Conservation (phyloP, 1,140 invertebrate species). For the Drosophila sp. region DNA sequence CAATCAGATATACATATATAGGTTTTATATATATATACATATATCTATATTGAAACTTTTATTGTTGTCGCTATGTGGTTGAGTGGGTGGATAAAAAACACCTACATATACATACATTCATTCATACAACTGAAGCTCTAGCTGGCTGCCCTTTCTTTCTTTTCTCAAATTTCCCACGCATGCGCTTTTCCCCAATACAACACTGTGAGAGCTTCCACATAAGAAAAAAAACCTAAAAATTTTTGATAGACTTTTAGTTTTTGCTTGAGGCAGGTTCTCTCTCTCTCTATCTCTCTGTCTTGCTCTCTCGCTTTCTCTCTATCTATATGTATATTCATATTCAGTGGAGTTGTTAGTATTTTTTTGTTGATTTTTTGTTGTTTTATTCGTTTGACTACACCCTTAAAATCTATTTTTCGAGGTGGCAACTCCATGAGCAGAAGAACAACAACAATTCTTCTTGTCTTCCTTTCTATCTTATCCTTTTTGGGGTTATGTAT, state of each 20-base stretch:
- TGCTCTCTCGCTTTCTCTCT: neutral
- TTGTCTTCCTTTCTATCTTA: neutral
- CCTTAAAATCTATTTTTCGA: conserved; percentile 5
- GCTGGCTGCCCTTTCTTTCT: conserved; percentile 14
- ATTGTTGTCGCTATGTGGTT: conserved; percentile 41
- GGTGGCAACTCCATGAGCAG: conserved; percentile 33
- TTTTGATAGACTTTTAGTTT: conserved; percentile 74
- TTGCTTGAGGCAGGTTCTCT: conserved; percentile 71
- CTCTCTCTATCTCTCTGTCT: conserved; percentile 19
- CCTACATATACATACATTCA: conserved; percentile 28
- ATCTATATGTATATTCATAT: conserved; percentile 15
- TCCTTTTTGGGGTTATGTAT: conserved; percentile 9
- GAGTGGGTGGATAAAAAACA: conserved; percentile 43
- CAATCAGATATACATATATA: conserved; percentile 3
- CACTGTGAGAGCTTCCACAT: conserved; percentile 55
- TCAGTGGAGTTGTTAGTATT: conserved; percentile 22
- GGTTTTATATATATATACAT: conserved; percentile 15
- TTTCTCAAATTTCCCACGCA: conserved; percentile 57
- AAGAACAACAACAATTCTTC: conserved; percentile 14
- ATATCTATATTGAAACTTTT: conserved; percentile 42
- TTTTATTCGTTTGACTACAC: conserved; percentile 26
- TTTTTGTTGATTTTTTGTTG: conserved; percentile 5
- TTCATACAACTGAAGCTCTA: conserved; percentile 42
- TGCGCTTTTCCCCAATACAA: conserved; percentile 41
- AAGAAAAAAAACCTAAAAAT: conserved; percentile 26